Percentiles rank a stretch among this genome's conserved stretches.
Evolutionary conservation across 1,140 invertebrate genomes (phyloP).

Genomic region (Nasonia longicornis): DNA sequence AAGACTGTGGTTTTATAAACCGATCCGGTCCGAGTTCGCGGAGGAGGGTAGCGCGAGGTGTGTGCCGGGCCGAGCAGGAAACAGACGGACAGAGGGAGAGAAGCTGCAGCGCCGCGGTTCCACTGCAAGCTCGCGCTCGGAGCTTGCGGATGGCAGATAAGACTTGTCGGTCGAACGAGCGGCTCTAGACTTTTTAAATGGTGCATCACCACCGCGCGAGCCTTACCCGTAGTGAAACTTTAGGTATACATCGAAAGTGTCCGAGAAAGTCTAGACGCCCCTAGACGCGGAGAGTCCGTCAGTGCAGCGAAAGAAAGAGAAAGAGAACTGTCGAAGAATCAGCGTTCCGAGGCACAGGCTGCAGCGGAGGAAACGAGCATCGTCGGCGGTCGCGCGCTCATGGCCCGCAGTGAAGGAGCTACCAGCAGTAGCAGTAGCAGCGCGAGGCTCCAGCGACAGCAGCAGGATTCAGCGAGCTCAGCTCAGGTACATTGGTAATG

Average conservation of each 20-base stretch:
- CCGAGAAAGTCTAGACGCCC: conserved; percentile 65
- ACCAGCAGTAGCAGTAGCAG: neutral
- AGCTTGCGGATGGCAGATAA: neutral
- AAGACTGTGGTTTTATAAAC: neutral
- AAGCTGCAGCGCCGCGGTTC: too few species aligned
- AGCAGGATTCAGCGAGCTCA: conserved; percentile 49
- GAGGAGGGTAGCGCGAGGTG: too few species aligned
- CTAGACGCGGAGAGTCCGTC: conserved; percentile 48
- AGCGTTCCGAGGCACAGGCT: too few species aligned
- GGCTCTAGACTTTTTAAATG: conserved; percentile 60
- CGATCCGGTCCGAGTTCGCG: neutral
- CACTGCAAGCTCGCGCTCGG: neutral
- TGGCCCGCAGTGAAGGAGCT: neutral
- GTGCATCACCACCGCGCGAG: conserved; percentile 57
- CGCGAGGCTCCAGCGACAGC: conserved; percentile 41
- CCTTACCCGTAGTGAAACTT: conserved; percentile 64
- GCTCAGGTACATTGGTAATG: conserved; percentile 64
- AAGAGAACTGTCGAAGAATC: neutral
- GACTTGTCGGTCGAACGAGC: conserved; percentile 9
- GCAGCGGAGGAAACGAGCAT: neutral
- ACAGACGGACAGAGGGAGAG: too few species aligned
- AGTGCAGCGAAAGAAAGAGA: neutral
- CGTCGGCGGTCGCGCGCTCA: conserved; percentile 10
- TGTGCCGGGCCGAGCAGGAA: too few species aligned
- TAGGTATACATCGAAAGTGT: conserved; percentile 64